These are phyloP conservation scores for Muscina levida DNA, from an alignment of 2,888 invertebrate genomes.

Conservation along the genomic window DNA sequence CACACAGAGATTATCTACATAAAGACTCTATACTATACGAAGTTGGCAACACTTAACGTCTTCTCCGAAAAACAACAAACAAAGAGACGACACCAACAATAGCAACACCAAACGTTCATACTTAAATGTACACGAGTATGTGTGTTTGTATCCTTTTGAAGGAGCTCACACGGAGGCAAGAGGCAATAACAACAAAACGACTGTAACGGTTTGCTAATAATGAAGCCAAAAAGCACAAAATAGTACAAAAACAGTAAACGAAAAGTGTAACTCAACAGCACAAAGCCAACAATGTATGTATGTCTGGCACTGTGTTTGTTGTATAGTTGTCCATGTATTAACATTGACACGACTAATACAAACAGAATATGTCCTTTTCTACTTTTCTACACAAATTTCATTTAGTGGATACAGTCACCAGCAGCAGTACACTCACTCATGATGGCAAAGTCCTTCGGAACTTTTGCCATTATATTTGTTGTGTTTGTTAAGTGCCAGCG, in stretches of 20 bases:
- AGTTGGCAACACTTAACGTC: constrained; percentile 78
- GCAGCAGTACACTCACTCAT: constrained; percentile 6
- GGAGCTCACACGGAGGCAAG: constrained; percentile 30
- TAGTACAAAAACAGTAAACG: constrained; percentile 58
- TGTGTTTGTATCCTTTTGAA: constrained; percentile 18
- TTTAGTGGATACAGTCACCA: constrained; percentile 39
- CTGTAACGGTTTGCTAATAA: constrained; percentile 73
- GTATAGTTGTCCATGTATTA: background rate
- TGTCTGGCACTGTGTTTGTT: background rate
- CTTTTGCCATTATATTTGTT: no score
- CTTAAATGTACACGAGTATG: constrained; percentile 27
- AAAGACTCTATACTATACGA: constrained; percentile 77
- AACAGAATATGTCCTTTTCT: constrained; percentile 29
- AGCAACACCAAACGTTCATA: constrained; percentile 63
- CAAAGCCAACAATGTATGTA: no score
- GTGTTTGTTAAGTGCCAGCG: constrained; percentile 9
- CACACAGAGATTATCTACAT: constrained; percentile 72
- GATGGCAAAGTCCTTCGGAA: background rate
- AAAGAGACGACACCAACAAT: no score
- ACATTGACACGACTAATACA: constrained; percentile 34
- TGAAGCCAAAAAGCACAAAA: constrained; percentile 68
- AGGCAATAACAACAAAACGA: constrained; percentile 64
- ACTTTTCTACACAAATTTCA: constrained; percentile 28
- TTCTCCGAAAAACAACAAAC: constrained; percentile 61
- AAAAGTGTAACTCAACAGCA: constrained; percentile 66